Evolutionary conservation across 2,888 invertebrate genomes (phyloP).

Genomic region (Calameuta pallipes): DNA sequence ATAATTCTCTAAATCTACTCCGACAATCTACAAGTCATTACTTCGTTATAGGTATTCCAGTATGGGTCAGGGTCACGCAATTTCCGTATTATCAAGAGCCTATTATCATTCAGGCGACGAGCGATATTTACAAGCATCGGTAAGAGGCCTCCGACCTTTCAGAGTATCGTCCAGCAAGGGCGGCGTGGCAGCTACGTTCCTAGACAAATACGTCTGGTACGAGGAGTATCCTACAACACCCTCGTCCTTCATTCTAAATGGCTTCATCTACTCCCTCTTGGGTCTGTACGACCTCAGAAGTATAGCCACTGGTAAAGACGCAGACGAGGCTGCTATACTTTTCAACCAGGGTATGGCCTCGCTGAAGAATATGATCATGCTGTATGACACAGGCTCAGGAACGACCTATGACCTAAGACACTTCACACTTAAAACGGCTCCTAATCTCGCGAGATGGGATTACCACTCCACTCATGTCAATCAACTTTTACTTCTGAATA

Average conservation of each 20-base stretch:
- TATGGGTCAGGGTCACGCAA: slow-evolving; percentile 98
- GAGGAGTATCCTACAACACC: slow-evolving; percentile 99
- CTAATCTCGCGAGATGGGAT: slow-evolving; percentile 98
- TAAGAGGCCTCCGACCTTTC: slow-evolving; percentile 83
- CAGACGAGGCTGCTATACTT: slow-evolving; percentile 79
- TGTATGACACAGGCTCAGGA: slow-evolving; percentile 96
- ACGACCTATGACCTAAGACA: slow-evolving; percentile 97
- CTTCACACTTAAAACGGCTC: slow-evolving; percentile 87
- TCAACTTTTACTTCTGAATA: slow-evolving; percentile 88
- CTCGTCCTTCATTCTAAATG: slow-evolving; percentile 95
- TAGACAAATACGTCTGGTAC: slow-evolving; percentile 92
- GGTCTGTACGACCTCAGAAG: slow-evolving; percentile 95
- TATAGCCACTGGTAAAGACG: slow-evolving; percentile 78
- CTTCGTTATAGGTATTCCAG: slow-evolving; percentile 81
- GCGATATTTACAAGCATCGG: slow-evolving; percentile 84
- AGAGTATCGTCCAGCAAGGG: slow-evolving; percentile 78
- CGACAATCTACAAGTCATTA: neutral
- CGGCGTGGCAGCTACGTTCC: slow-evolving; percentile 87
- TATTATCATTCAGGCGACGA: slow-evolving; percentile 84
- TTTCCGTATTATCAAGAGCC: slow-evolving; percentile 93
- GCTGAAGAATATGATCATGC: slow-evolving; percentile 85
- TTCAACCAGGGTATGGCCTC: slow-evolving; percentile 89
- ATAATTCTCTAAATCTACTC: neutral
- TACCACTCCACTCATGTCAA: slow-evolving; percentile 99
- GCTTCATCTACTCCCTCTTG: slow-evolving; percentile 96